Conservation (phyloP, 2,113 vertebrate species). For the Megaceryle torquata region DNA sequence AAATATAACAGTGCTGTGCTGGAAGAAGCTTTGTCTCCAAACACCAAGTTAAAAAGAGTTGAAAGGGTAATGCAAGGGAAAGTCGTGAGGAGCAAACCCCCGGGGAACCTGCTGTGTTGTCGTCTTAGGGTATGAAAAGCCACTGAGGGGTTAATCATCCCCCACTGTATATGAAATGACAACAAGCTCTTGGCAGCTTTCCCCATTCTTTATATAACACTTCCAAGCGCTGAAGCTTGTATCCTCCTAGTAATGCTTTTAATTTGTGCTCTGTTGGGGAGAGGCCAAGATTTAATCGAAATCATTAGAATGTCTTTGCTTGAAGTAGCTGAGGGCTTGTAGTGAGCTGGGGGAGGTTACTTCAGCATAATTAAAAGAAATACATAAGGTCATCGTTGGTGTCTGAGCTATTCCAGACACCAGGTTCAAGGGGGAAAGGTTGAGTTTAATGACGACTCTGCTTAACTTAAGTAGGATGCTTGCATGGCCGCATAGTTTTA, state of each 20-base stretch:
- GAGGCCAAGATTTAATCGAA: slow-evolving; percentile 87
- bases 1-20: background rate
- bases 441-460: slow-evolving; percentile 69
- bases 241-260: slow-evolving; percentile 81
- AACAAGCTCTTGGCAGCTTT: slow-evolving; percentile 75
- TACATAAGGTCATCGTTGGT: slow-evolving; percentile 63
- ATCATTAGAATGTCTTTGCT: slow-evolving; percentile 83
- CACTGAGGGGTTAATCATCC: slow-evolving; percentile 69
- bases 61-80: background rate
- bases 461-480: slow-evolving; percentile 66
- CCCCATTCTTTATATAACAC: slow-evolving; percentile 76
- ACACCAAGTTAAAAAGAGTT: background rate
- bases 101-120: background rate
- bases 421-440: slow-evolving; percentile 65
- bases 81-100: background rate
- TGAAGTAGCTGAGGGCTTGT: slow-evolving; percentile 78
- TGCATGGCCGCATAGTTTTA: slow-evolving; percentile 57
- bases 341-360: slow-evolving; percentile 69
- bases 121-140: background rate
- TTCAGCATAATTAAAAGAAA: slow-evolving; percentile 78
- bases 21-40: background rate
- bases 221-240: slow-evolving; percentile 76
- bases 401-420: slow-evolving; percentile 70
- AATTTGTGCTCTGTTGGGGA: slow-evolving; percentile 81
- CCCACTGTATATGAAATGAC: slow-evolving; percentile 67